Percentiles rank a stretch among this genome's conserved stretches.
These are phyloP conservation scores for Labeo catla DNA, from an alignment of 2,113 vertebrate species.

Conservation along the genomic window DNA sequence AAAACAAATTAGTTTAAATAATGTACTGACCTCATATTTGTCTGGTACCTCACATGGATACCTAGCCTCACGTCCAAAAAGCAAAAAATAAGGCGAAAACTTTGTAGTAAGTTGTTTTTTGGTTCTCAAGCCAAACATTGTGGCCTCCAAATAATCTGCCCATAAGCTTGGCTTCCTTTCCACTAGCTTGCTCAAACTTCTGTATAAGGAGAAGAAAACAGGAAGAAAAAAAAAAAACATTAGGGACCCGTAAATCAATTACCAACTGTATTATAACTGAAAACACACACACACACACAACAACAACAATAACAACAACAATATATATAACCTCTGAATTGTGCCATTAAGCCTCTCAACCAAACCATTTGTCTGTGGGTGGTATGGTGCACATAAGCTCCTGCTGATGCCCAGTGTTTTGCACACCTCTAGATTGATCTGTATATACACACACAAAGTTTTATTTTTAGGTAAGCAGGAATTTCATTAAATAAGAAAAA, in stretches of 20 bases:
- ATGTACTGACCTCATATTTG: background rate
- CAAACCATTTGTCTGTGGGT: background rate
- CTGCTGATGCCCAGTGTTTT: background rate
- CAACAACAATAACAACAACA: too few species aligned
- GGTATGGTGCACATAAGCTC: background rate
- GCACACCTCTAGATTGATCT: background rate
- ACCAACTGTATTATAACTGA: too few species aligned
- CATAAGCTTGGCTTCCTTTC: background rate
- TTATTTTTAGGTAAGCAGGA: background rate
- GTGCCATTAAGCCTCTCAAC: background rate
- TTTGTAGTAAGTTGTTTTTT: background rate
- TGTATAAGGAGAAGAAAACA: background rate
- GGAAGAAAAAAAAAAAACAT: too few species aligned
- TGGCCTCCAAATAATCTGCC: background rate
- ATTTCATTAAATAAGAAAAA: background rate
- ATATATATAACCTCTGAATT: background rate
- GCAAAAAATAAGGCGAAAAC: background rate
- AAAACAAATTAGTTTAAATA: too few species aligned
- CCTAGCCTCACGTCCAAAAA: background rate
- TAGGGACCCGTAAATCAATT: too few species aligned
- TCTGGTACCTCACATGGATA: slow-evolving; percentile 6
- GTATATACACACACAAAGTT: too few species aligned
- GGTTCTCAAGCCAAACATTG: background rate
- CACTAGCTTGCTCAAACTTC: background rate
- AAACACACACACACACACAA: too few species aligned